Evolutionary conservation across 2,888 invertebrate species (phyloP), one percentile per base, ranked within the genome.

Genomic region (Hirudinaria manillensis): DNA sequence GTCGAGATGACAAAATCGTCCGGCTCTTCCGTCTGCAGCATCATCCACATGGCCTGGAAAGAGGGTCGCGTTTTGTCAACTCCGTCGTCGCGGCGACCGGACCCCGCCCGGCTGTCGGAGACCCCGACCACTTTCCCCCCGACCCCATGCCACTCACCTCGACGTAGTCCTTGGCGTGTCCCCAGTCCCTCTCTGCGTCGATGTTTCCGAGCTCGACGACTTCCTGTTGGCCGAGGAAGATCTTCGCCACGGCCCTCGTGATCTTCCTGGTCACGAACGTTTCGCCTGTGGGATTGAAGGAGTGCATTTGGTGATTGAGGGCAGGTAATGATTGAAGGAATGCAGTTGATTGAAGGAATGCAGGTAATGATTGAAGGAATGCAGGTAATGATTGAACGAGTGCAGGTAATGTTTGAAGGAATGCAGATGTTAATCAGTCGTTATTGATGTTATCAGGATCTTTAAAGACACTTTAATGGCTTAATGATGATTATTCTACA

Each of bases 191-290:
- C 84, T 92, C 91, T 24, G 98, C 92, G 85, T 97, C 95, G 82
- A 99, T 87, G 85, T 95, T 96, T 27, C 99, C 99, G 76, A 99
- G 87, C 84, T 96, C 94, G 74, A 98, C 86, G 77, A 87, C 88
- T 77, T 93, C 91, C 85, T 94, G 89, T 77, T 93, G 90, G 0
- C 94, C 94, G 13, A 96, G 88, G 76, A 89, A 89, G 81, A 99
- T 98, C 88, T 99, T 99, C 13, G 99, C 95, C 32, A 99, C 97
- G 0, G 93, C 94, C 56, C 99, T 89, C 0, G 99, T 98, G 78
- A 99, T 94, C 87, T 99, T 99, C 79, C 99, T 89, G 0, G 99
- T 99, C 10, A 99, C 99, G 87, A 99, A 99, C 83, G 93, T 99
- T 87, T 98, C 98, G 19, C 98, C 87, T 87, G 61, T 21, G 53